Evolutionary conservation across 2,888 invertebrate genomes (phyloP), one percentile per base, ranked within the genome.

Genomic region (Trissoscelio sp.): DNA sequence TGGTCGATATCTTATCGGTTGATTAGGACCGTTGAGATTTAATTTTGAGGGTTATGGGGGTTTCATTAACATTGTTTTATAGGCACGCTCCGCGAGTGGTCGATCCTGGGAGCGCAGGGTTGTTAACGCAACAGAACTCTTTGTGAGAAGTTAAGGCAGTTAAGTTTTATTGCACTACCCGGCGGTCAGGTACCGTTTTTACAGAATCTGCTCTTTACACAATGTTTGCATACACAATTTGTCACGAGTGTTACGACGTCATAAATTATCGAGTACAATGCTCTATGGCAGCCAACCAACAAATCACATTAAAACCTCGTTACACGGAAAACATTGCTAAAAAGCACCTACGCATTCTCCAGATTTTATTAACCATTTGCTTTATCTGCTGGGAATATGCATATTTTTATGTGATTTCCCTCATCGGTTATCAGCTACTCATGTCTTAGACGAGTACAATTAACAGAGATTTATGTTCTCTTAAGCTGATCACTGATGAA

Each of bases 181-280:
- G 83, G 80, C 81, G 79, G 80, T 83, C 86, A 85, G 84, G 86
- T 86, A 85, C 86, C 86, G 87, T 88, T 90, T 89, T 89, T 89
- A 87, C 88, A 84, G 84, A 86, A 87, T 84, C 84, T 82, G 86
- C 84, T 81, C 87, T 87, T 86, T 67, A 82, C 79, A 88, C 88
- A 89, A 87, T 90, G 89, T 91, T 89, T 88, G 88, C 88, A 88
- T 88, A 88, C 88, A 87, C 87, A 87, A 88, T 90, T 90, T 89
- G 89, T 90, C 89, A 89, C 87, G 86, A 88, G 84, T 83, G 88
- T 90, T 88, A 88, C 87, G 84, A 85, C 82, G 86, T 85, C 88
- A 83, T 91, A 90, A 90, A 90, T 90, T 88, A 89, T 84, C 83
- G 78, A 80, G 79, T 81, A 83, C 83, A 81, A 83, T 86, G 83